Conservation (phyloP, 2,888 invertebrate genomes). For the Thera britannica region DNA sequence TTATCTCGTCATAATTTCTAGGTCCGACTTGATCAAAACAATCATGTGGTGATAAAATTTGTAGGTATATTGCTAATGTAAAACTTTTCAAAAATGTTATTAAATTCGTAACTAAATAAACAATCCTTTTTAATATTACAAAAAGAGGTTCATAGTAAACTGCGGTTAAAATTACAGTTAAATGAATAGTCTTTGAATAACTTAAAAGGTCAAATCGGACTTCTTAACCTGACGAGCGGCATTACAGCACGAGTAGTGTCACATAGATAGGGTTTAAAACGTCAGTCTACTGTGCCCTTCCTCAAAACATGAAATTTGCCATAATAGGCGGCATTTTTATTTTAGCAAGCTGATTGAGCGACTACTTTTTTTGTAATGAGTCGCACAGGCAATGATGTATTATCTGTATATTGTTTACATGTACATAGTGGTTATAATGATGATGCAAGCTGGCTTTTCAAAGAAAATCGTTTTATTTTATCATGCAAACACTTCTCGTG, state of each 20-base stretch:
- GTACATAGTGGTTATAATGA: too few relatives aligned
- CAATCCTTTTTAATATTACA: neutral
- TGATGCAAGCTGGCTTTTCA: neutral
- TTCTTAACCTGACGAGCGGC: neutral
- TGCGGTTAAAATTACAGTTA: neutral
- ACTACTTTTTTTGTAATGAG: neutral
- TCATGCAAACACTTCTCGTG: neutral
- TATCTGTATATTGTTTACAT: too few relatives aligned
- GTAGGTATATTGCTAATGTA: too few relatives aligned
- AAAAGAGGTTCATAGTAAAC: neutral
- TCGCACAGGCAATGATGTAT: neutral
- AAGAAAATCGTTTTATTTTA: neutral
- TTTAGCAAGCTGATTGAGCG: too few relatives aligned
- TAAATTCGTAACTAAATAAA: too few relatives aligned
- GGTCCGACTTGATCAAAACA: neutral
- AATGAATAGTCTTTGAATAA: neutral
- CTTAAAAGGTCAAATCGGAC: neutral
- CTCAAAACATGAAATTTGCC: neutral
- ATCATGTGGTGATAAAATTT: too few relatives aligned
- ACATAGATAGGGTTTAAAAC: neutral
- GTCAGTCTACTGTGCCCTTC: too few relatives aligned
- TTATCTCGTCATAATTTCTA: neutral
- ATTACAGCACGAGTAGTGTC: neutral
- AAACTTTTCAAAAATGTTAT: too few relatives aligned
- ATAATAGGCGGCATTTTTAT: neutral